Base-by-base conservation (phyloP, 2,797 vertebrate species). In the Malacoctenus gilli region DNA sequence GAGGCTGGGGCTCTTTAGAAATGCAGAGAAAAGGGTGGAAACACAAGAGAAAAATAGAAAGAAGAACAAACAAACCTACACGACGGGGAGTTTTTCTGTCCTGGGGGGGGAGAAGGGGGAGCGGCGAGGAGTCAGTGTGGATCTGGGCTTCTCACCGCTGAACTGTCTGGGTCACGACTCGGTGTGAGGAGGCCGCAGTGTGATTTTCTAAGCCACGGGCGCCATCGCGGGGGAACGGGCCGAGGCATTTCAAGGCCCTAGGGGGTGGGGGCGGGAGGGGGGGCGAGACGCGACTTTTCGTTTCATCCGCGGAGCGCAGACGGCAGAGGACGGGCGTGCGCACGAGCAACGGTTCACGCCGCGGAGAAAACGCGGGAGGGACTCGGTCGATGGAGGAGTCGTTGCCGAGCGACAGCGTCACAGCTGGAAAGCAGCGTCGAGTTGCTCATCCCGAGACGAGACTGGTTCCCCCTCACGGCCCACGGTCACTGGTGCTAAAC, bases 1-100 rank as follows among this genome's bases (percentile, higher is more conserved):
- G 80, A 56, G 82, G 83, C 77, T 62, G 55, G 22, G 38, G 58
- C 53, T 76, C 79, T 84, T 81, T 84, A 77, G 68, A 79, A 76
- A 75, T 48, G 44, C 65, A 49, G 40, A 81, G 72, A 85, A 82
- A n/a, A 83, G 71, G 54, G 49, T 61, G 25, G 38, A 59, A 66
- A 76, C 64, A 61, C 67, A 49, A 39, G 16, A n/a, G 37, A 48
- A 72, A 80, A 83, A 79, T 14, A 77, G 70, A 75, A 75, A 68
- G 72, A 68, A n/a, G n/a, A n/a, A n/a, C n/a, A 82, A 79, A 77
- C 63, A 73, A 75, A 76, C 32, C 5, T 41, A 64, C 63, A 53
- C 21, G 44, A 46, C 44, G 53, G 48, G 15, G 20, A n/a, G 65
- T 71, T 78, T 82, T 84, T 67, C 40, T 35, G 77, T 72, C 76